Evolutionary conservation across 2,113 vertebrate genomes (phyloP), one percentile per base, ranked within the genome.

Genomic region (Dicerorhinus sumatrensis): DNA sequence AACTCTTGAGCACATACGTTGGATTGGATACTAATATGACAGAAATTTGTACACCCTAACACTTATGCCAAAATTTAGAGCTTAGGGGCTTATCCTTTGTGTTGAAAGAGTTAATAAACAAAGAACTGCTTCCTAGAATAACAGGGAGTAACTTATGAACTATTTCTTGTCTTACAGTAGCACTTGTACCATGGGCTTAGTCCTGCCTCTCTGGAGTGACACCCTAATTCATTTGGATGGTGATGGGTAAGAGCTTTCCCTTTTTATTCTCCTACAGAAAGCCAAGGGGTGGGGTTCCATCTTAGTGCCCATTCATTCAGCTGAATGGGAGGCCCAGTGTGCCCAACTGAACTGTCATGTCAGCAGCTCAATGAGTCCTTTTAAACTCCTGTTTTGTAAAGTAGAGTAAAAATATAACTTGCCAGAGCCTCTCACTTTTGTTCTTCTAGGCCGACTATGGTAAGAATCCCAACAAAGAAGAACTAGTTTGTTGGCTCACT

Each of bases 211-310:
- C 98, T 99, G 99, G 99, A 99, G 99, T 63, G 99, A 99, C 98
- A 99, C 99, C 23, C 98, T 99, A 96, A 99, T 99, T 98, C 99
- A 99, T 99, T 98, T 99, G 99, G 99, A 99, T 36, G 99, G 99
- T 95, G 99, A 99, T 72, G 99, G 99, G 99, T 99, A 99, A 99
- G 99, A 98, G 20, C 63, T 62, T 98, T 95, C 63, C 69, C 80
- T 95, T 94, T 94, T 82, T 86, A 72, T 96, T 95, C 58, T 86
- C 62, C 0, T 29, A 12, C 39, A 79, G 70, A 14, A 79, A 96
- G 42, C 73, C 5, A 54, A 54, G 48, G 48, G 60, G 46, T 84
- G 69, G 77, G 36, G 16, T 87, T 94, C 93, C 92, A 27, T 95
- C 83, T 95, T 92, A 86, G 54, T 95, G 56, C 63, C 62, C 81